Evolutionary conservation across 2,888 invertebrate genomes (phyloP), one percentile per base, ranked within the genome.

Genomic region (Priocnemis perturbator): DNA sequence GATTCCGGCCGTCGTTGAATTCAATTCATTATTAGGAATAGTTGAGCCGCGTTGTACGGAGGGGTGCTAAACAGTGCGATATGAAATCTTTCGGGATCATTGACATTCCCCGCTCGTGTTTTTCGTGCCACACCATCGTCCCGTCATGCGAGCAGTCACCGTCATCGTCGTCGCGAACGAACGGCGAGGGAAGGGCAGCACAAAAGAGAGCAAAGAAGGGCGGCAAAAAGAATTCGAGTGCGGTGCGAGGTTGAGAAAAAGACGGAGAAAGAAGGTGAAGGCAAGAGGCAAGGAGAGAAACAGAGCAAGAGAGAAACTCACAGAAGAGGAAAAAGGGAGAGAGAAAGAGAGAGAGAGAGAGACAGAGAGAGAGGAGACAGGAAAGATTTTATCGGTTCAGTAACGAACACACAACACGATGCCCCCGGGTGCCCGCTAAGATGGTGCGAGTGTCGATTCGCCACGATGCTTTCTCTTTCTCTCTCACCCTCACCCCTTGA

Each of bases 371-470:
- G 65, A 76, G 70, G 76, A 69, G 47, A 47, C 4, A 70, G 73
- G 69, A 60, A 74, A 71, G 79, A 78, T 77, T 71, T 62, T 79
- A 78, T 78, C 78, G 74, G 74, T 55, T 65, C 74, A 73, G 79
- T 77, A 79, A 79, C 78, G 79, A 79, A 77, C 75, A 65, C 69
- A 71, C 79, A 79, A 71, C 71, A 68, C 79, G 71, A 64, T 59
- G 74, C 67, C 67, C 70, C 74, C 78, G 76, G 70, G 78, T 67
- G 73, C 69, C 69, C 58, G 70, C 69, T 72, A 69, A 80, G 81
- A 80, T 80, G 81, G 75, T 78, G 81, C 80, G 81, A 79, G 80
- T 15, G 68, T 61, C 67, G 77, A 77, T 74, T 69, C 79, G 79
- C 78, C 70, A 66, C 77, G 63, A 68, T 74, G 73, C 70, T 70